Evolutionary conservation across 2,888 invertebrate species (phyloP).

Genomic region (Tetrapedia diversipes): DNA sequence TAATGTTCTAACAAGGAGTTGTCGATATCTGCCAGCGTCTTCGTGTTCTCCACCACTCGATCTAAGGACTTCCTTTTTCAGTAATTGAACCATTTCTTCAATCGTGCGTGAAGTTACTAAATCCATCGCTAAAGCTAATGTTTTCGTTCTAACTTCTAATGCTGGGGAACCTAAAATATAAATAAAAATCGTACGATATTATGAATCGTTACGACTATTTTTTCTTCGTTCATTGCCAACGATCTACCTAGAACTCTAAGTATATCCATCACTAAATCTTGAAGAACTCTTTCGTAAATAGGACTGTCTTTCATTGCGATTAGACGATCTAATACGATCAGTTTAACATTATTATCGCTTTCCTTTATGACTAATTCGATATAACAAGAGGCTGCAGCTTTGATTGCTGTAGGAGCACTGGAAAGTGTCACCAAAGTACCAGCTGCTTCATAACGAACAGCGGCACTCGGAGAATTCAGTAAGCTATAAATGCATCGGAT

Average conservation of each 20-base stretch:
- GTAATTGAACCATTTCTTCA: constrained; percentile 96
- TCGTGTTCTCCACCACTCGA: constrained; percentile 96
- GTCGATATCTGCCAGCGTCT: constrained; percentile 97
- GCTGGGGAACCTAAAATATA: constrained; percentile 87
- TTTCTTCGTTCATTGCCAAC: background rate
- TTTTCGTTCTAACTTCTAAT: constrained; percentile 96
- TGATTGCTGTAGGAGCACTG: constrained; percentile 98
- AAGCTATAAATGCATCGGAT: constrained; percentile 99
- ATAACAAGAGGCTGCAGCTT: constrained; percentile 98
- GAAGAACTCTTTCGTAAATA: constrained; percentile 92
- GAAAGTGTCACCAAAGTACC: constrained; percentile 98
- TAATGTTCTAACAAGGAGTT: constrained; percentile 96
- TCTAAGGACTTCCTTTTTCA: constrained; percentile 96
- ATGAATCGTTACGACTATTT: background rate
- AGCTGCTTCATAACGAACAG: constrained; percentile 99
- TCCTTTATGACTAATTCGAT: constrained; percentile 99
- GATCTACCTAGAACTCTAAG: constrained; percentile 91
- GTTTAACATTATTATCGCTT: constrained; percentile 99
- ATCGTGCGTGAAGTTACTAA: constrained; percentile 96
- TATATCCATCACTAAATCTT: constrained; percentile 98
- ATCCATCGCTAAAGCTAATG: constrained; percentile 92
- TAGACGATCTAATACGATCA: constrained; percentile 97
- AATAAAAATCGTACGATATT: background rate
- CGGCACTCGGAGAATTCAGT: constrained; percentile 96
- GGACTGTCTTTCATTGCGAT: constrained; percentile 93